Evolutionary conservation across 2,888 invertebrate species (phyloP).

Genomic region (Imbricaverruca yamaguchii): DNA sequence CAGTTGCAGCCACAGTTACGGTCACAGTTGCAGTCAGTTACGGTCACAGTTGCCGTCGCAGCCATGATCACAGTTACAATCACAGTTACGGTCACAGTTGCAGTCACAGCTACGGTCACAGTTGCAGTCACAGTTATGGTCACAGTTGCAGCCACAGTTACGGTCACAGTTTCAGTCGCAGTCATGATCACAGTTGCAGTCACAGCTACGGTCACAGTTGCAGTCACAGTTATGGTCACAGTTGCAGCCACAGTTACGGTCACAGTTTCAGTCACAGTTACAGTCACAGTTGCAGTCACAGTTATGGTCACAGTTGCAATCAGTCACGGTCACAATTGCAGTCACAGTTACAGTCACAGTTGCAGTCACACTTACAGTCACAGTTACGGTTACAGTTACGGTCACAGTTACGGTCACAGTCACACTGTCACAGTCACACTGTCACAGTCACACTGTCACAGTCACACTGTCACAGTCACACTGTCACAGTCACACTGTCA

Average conservation of each 20-base stretch:
- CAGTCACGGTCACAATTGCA: not conserved
- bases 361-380: not conserved
- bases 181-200: not conserved
- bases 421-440: not conserved
- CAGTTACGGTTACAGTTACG: not conserved
- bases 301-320: no score
- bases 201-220: not conserved
- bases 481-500: not conserved
- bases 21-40: not conserved
- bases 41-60: not conserved
- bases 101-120: not conserved
- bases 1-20: not conserved
- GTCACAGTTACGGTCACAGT: not conserved
- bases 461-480: not conserved
- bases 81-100: not conserved
- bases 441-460: not conserved
- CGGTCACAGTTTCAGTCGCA: not conserved
- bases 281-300: conserved; percentile 3
- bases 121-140: not conserved
- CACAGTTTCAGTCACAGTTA: not conserved
- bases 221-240: not conserved
- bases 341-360: not conserved
- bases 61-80: not conserved
- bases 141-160: not conserved
- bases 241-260: not conserved